phyloP scores from a whole-genome alignment of 2,113 vertebrate genomes.

The Pangasianodon gigas region DNA sequence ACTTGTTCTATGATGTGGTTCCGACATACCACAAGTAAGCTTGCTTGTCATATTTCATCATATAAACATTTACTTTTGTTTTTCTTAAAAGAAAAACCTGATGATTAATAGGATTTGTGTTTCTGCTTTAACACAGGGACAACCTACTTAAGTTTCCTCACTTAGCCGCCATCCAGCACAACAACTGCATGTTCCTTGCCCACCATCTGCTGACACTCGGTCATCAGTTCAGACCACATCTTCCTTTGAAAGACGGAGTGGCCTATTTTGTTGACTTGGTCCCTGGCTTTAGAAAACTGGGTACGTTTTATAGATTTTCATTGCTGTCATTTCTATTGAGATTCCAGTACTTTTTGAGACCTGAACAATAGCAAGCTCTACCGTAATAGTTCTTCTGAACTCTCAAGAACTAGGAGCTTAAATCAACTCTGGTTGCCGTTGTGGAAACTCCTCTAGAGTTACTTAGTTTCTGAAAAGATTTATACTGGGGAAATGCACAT shows the following conservation, averaged over 20 bases:
- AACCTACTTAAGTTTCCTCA: conserved; percentile 94
- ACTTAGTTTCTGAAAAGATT: background rate
- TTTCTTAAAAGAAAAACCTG: background rate
- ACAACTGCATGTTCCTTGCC: conserved; percentile 97
- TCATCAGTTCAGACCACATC: conserved; percentile 83
- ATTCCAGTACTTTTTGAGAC: background rate
- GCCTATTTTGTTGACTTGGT: conserved; percentile 94
- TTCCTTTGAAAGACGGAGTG: conserved; percentile 78
- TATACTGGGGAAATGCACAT: background rate
- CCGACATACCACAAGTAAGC: conserved; percentile 95
- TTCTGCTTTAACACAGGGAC: conserved; percentile 76
- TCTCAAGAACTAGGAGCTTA: background rate
- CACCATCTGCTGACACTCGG: conserved; percentile 94
- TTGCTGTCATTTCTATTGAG: background rate
- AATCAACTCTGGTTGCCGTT: background rate
- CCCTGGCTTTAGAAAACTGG: conserved; percentile 88
- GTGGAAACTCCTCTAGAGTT: background rate
- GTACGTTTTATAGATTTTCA: conserved; percentile 66
- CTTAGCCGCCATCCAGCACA: conserved; percentile 94
- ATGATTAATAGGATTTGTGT: background rate
- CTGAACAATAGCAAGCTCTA: background rate
- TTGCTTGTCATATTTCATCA: background rate
- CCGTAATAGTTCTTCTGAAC: background rate
- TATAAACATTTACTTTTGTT: background rate
- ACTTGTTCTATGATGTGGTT: conserved; percentile 94